Evolutionary conservation across 2,888 invertebrate species (phyloP).

Genomic region (Hydriomena furcata): DNA sequence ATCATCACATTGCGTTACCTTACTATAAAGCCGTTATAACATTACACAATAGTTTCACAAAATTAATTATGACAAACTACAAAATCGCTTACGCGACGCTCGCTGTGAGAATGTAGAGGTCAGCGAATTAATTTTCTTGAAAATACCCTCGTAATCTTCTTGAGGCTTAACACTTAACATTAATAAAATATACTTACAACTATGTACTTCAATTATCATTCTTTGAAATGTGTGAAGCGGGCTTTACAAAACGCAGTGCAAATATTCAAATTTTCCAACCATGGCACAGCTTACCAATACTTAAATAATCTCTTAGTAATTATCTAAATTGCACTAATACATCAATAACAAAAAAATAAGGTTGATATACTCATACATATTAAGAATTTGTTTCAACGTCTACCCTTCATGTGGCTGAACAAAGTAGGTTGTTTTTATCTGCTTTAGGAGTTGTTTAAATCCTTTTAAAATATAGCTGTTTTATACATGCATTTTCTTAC

Average conservation of each 20-base stretch:
- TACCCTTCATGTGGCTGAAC: not conserved
- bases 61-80: slow-evolving; percentile 34
- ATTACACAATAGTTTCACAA: slow-evolving; percentile 30
- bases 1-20: slow-evolving; percentile 78
- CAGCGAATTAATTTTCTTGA: slow-evolving; percentile 20
- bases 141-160: slow-evolving; percentile 16
- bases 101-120: slow-evolving; percentile 14
- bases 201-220: too few species aligned
- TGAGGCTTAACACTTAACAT: slow-evolving; percentile 45
- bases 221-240: slow-evolving; percentile 46
- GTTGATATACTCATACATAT: not conserved
- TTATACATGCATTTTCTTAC: not conserved
- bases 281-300: slow-evolving; percentile 67
- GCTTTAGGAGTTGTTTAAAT: not conserved
- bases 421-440: not conserved
- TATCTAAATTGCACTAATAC: slow-evolving; percentile 61
- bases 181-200: slow-evolving; percentile 54
- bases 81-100: slow-evolving; percentile 11
- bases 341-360: not conserved
- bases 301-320: slow-evolving; percentile 40
- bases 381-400: not conserved
- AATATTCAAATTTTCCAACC: slow-evolving; percentile 46
- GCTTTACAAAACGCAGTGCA: slow-evolving; percentile 44
- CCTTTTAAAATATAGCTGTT: slow-evolving; percentile 1
- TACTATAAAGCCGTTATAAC: slow-evolving; percentile 50